Conservation (phyloP, 2,113 vertebrate species). For the Strix aluco region DNA sequence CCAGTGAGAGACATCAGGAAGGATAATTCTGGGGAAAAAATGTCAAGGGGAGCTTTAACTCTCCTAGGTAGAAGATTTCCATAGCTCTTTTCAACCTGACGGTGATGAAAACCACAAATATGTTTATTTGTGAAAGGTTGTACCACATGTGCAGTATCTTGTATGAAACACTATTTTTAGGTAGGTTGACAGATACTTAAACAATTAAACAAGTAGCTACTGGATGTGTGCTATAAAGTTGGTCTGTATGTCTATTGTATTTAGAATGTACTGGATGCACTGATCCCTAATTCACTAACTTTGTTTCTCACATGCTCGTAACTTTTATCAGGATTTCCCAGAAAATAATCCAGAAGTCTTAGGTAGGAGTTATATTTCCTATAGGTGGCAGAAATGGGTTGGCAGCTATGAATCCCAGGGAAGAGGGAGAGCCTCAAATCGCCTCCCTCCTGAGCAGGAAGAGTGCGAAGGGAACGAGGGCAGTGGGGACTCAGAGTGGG, state of each 20-base stretch:
- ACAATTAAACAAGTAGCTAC: background rate
- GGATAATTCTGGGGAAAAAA: background rate
- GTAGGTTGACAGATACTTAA: background rate
- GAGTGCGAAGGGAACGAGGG: too few relatives aligned
- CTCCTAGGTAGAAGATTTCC: background rate
- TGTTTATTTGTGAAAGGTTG: background rate
- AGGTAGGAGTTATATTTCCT: background rate
- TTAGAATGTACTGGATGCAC: background rate
- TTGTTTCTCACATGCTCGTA: background rate
- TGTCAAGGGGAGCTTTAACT: background rate
- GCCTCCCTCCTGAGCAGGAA: too few relatives aligned
- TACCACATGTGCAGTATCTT: background rate
- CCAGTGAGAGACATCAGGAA: background rate
- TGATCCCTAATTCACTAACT: background rate
- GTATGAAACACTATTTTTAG: background rate
- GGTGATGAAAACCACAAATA: background rate
- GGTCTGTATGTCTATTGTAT: background rate
- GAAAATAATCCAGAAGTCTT: background rate
- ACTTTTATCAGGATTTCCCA: background rate
- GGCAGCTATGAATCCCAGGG: background rate
- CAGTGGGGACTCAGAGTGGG: too few relatives aligned
- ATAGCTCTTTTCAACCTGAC: background rate
- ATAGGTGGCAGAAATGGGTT: background rate
- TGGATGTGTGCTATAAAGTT: background rate
- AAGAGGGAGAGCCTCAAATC: too few relatives aligned